phyloP scores from a whole-genome alignment of 53 echinoderm and acorn worm genomes.

The Holothuria leucospilota region DNA sequence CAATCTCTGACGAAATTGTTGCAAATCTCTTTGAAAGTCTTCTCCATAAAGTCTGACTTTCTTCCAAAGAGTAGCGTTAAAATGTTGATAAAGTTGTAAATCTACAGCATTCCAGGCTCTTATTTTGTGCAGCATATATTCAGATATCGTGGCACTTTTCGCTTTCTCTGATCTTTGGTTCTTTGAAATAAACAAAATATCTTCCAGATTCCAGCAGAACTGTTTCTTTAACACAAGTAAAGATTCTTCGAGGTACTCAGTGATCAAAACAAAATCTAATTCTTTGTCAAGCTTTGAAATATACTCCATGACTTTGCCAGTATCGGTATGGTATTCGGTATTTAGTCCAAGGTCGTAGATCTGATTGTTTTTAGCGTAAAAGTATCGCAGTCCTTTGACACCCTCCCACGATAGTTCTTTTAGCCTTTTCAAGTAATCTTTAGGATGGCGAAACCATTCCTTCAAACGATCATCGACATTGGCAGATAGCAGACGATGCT shows the following conservation, averaged over 20 bases:
- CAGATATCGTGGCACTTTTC: slow-evolving; percentile 37
- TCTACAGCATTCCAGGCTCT: slow-evolving; percentile 77
- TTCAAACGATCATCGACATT: slow-evolving; percentile 3
- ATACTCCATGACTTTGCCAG: slow-evolving; percentile 58
- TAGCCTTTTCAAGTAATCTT: slow-evolving; percentile 65
- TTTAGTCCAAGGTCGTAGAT: slow-evolving; percentile 81
- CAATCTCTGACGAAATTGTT: slow-evolving; percentile 55
- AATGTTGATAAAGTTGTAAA: slow-evolving; percentile 60
- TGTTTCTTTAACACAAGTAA: slow-evolving; percentile 67
- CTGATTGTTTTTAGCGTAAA: slow-evolving; percentile 79
- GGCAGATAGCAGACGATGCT: too few relatives aligned
- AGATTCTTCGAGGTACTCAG: slow-evolving; percentile 87
- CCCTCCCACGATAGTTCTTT: slow-evolving; percentile 67
- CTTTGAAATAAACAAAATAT: slow-evolving; percentile 75
- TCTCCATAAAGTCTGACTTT: slow-evolving; percentile 70
- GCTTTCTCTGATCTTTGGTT: slow-evolving; percentile 67
- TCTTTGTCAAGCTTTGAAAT: slow-evolving; percentile 70
- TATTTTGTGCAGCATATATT: slow-evolving; percentile 59
- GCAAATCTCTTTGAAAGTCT: slow-evolving; percentile 57
- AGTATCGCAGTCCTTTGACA: slow-evolving; percentile 55
- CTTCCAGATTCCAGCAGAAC: slow-evolving; percentile 75
- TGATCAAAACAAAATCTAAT: slow-evolving; percentile 74
- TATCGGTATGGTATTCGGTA: slow-evolving; percentile 64
- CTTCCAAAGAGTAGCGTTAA: slow-evolving; percentile 63
- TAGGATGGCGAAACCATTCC: slow-evolving; percentile 65